Percentiles rank a stretch among this genome's conserved stretches.
Conservation (phyloP, 64 coral and sea anemone species). For the Orbicella faveolata region DNA sequence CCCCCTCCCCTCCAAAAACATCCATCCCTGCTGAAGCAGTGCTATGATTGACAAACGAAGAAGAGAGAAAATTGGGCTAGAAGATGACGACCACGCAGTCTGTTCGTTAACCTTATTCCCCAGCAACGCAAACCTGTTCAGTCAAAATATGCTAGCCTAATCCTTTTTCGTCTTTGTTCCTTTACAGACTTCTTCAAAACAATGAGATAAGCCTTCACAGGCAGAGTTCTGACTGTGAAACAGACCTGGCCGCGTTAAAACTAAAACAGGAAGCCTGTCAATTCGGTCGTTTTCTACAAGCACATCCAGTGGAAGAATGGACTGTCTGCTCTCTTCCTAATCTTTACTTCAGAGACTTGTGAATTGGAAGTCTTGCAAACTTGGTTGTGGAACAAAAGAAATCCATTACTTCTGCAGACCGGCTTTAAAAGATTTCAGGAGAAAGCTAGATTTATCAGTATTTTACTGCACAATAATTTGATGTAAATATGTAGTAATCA, state of each 20-base stretch:
- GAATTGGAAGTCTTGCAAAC: neutral
- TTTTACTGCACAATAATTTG: neutral
- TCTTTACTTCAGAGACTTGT: neutral
- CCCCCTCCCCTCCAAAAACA: too few species aligned
- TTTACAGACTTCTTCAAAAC: conserved; percentile 29
- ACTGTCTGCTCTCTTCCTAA: neutral
- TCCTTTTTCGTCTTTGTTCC: neutral
- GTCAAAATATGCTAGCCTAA: neutral
- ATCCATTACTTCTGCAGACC: neutral
- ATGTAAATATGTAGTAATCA: too few species aligned
- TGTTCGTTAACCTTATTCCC: neutral
- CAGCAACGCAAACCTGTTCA: too few species aligned
- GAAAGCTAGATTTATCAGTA: too few species aligned
- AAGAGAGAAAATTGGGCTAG: too few species aligned
- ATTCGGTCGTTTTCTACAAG: neutral
- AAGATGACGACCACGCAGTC: too few species aligned
- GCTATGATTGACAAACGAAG: too few species aligned
- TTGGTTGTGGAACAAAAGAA: neutral
- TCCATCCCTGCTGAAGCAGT: too few species aligned
- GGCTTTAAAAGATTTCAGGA: neutral
- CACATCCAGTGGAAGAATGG: conserved; percentile 6
- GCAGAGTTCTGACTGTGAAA: neutral
- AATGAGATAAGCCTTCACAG: neutral
- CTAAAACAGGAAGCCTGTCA: conserved; percentile 7
- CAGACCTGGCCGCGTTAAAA: neutral